Conservation (phyloP, 2,797 vertebrate genomes). For the Tadarida brasiliensis region DNA sequence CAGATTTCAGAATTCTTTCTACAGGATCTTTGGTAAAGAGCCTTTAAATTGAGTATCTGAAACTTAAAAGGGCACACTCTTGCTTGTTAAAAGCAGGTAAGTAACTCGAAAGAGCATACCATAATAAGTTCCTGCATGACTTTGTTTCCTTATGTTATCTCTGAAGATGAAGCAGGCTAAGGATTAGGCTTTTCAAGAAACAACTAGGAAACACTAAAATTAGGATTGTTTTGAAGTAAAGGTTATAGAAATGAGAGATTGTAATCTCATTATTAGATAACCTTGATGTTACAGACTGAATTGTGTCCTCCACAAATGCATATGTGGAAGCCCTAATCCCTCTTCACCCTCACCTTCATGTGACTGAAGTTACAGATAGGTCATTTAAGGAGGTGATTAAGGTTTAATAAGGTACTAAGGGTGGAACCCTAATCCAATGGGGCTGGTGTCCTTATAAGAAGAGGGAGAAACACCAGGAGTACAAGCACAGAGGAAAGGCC, state of each 20-base stretch:
- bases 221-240: background rate
- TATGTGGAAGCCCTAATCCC: background rate
- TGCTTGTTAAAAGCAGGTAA: background rate
- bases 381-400: background rate
- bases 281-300: too few relatives aligned
- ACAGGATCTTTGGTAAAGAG: conserved; percentile 10
- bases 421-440: background rate
- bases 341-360: background rate
- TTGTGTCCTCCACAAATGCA: too few relatives aligned
- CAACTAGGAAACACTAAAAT: background rate
- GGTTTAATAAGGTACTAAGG: background rate
- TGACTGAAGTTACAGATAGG: background rate
- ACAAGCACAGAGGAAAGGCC: too few relatives aligned
- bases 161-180: background rate
- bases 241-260: background rate
- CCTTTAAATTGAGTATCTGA: background rate
- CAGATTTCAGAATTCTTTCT: background rate
- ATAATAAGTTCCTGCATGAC: background rate
- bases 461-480: background rate
- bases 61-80: background rate
- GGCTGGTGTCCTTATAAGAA: background rate
- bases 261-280: background rate
- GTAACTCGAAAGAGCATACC: background rate
- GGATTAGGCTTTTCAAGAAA: background rate
- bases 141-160: background rate